Percentiles rank a stretch among this genome's conserved stretches.
Evolutionary conservation across 2,113 vertebrate species (phyloP).

Genomic region (Mobula birostris): DNA sequence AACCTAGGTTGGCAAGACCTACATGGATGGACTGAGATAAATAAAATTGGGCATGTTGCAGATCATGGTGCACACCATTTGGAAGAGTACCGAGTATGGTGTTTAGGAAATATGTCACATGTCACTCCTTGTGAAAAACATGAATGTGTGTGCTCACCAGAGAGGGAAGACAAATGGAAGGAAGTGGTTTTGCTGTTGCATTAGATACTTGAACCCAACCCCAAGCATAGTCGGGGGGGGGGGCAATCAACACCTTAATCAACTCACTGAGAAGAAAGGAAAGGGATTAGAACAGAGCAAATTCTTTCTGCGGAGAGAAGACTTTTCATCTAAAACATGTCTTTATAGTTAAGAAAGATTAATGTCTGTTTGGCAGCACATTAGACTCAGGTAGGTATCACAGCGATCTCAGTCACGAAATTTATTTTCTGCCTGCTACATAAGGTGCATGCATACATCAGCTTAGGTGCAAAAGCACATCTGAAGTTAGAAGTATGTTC

Average conservation of each 20-base stretch:
- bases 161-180: not conserved
- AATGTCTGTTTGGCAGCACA: not conserved
- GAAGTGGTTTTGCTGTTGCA: slow-evolving; percentile 32
- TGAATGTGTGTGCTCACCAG: not conserved
- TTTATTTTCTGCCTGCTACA: not conserved
- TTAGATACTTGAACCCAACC: slow-evolving; percentile 6
- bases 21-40: too few species aligned
- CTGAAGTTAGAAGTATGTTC: not conserved
- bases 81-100: not conserved
- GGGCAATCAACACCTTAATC: not conserved
- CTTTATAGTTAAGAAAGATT: not conserved
- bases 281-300: not conserved
- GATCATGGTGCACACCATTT: not conserved
- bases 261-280: not conserved
- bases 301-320: not conserved
- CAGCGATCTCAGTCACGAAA: not conserved
- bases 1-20: not conserved
- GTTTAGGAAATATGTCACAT: not conserved
- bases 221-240: not conserved
- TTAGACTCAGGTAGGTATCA: not conserved
- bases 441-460: not conserved
- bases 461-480: not conserved
- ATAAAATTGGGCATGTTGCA: not conserved
- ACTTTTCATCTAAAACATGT: too few species aligned
- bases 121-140: not conserved